Conservation (phyloP, 1,140 invertebrate species). For the Drosophila watanabei region DNA sequence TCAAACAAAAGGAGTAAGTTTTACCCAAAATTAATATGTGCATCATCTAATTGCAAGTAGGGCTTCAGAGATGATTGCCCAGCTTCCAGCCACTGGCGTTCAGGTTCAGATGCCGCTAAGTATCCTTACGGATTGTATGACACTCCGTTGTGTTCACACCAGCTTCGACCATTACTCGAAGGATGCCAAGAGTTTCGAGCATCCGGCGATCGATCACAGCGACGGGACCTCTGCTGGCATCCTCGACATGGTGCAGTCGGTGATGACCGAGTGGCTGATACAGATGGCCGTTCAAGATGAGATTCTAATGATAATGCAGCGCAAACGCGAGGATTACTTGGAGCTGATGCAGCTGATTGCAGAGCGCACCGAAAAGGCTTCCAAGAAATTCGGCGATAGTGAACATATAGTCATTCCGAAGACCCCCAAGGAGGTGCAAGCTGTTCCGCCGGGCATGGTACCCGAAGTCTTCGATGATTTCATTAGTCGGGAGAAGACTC, state of each 20-base stretch:
- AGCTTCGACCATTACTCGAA: slow-evolving; percentile 60
- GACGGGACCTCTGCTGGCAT: slow-evolving; percentile 44
- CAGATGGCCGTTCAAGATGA: slow-evolving; percentile 64
- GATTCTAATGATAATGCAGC: slow-evolving; percentile 26
- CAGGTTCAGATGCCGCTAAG: slow-evolving; percentile 54
- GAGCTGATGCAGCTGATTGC: slow-evolving; percentile 42
- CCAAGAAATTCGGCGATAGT: slow-evolving; percentile 15
- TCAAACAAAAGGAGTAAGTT: slow-evolving; percentile 62
- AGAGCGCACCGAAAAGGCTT: slow-evolving; percentile 35
- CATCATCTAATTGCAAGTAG: slow-evolving; percentile 18
- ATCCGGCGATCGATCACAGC: background rate
- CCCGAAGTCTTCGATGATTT: slow-evolving; percentile 56
- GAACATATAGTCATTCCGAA: slow-evolving; percentile 39
- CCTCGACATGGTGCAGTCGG: slow-evolving; percentile 47
- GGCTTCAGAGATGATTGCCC: slow-evolving; percentile 46
- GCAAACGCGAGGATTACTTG: slow-evolving; percentile 45
- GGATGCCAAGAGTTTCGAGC: slow-evolving; percentile 59
- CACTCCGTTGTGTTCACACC: slow-evolving; percentile 65
- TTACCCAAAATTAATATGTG: background rate
- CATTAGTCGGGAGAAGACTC: slow-evolving; percentile 47
- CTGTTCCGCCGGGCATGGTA: slow-evolving; percentile 36
- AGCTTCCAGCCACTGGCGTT: slow-evolving; percentile 10
- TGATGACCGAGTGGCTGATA: slow-evolving; percentile 62
- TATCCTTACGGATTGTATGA: slow-evolving; percentile 60
- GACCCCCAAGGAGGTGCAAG: slow-evolving; percentile 45